Percentiles rank a stretch among this genome's conserved stretches.
These are phyloP conservation scores for Onthophagus taurus DNA, from an alignment of 1,140 invertebrate genomes.

Conservation along the genomic window DNA sequence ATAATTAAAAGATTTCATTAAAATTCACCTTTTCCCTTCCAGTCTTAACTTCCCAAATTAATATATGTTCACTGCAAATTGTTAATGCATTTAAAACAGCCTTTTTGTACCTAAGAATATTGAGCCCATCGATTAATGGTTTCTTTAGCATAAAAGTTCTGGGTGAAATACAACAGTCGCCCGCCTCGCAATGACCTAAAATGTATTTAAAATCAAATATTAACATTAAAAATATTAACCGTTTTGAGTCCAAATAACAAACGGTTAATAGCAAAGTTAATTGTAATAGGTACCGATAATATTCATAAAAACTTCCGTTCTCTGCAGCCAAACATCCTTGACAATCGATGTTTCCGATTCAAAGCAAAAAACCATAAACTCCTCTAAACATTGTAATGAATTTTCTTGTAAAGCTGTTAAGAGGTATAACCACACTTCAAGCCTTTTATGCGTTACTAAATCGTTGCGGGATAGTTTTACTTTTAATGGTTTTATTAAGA, in stretches of 20 bases:
- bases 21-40: background rate
- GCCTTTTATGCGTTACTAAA: background rate
- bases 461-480: slow-evolving; percentile 6
- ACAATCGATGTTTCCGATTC: background rate
- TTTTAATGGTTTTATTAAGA: slow-evolving; percentile 11
- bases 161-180: background rate
- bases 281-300: slow-evolving; percentile 3
- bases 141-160: background rate
- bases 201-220: background rate
- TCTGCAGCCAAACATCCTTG: background rate
- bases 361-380: slow-evolving; percentile 3
- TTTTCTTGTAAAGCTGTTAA: background rate
- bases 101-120: background rate
- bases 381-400: slow-evolving; percentile 1
- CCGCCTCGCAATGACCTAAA: slow-evolving; percentile 4
- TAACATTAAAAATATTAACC: background rate
- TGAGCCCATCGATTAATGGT: background rate
- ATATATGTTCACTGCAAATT: background rate
- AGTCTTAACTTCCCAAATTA: background rate
- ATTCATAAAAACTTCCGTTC: slow-evolving; percentile 2
- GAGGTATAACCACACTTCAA: slow-evolving; percentile 7
- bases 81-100: background rate
- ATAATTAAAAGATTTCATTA: background rate
- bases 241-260: background rate
- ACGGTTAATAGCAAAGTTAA: background rate